These are phyloP conservation scores for Albula goreensis DNA, from an alignment of 2,113 vertebrate species.

Conservation along the genomic window DNA sequence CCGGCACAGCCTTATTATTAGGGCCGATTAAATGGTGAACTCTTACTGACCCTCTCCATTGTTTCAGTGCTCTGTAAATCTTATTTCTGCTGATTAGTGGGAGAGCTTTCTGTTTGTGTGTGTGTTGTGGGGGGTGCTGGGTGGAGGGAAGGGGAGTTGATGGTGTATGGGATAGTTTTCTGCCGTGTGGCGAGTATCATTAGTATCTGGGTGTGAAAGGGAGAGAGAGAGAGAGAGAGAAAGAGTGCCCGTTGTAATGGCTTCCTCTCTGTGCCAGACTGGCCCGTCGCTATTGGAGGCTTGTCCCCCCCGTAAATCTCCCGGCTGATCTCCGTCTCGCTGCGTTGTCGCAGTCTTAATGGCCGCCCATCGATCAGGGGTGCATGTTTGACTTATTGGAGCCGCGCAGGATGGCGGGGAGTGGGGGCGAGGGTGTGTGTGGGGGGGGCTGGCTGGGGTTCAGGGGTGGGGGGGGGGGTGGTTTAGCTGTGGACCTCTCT, in stretches of 20 bases:
- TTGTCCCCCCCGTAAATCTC: constrained; percentile 37
- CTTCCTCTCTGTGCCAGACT: constrained; percentile 35
- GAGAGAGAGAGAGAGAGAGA: constrained; percentile 1
- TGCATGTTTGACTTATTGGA: constrained; percentile 29
- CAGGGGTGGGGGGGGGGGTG: constrained; percentile 12
- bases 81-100: neutral
- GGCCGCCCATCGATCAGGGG: constrained; percentile 41
- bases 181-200: constrained; percentile 21
- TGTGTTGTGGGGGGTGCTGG: constrained; percentile 9
- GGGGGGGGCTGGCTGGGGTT: neutral
- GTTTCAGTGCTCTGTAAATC: constrained; percentile 7
- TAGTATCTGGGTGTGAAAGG: constrained; percentile 9
- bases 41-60: neutral
- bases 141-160: neutral
- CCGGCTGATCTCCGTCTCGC: constrained; percentile 30
- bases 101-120: neutral
- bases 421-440: neutral
- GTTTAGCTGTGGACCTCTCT: neutral
- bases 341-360: constrained; percentile 37
- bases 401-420: constrained; percentile 10
- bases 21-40: neutral
- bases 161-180: neutral
- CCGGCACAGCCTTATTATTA: neutral
- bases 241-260: constrained; percentile 20
- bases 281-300: constrained; percentile 5